A percentile compares a stretch with the other conserved stretches of the same genome.
These are phyloP conservation scores for Psix sp. DNA, from an alignment of 1,140 invertebrate species.

Conservation along the genomic window DNA sequence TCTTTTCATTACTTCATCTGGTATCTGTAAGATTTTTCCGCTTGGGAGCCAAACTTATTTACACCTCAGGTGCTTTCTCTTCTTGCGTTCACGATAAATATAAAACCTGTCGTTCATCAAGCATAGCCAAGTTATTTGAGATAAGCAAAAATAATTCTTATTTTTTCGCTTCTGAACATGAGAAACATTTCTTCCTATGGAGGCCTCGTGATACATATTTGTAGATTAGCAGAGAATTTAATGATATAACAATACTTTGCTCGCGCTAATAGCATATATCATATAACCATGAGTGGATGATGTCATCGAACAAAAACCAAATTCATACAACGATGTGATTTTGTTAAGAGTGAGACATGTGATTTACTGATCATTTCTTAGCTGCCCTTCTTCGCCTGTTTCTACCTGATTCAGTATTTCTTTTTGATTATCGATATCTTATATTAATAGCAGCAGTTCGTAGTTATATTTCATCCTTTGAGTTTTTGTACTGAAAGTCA, in stretches of 20 bases:
- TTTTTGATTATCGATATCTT: neutral
- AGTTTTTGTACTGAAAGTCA: conserved; percentile 9
- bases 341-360: neutral
- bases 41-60: no score
- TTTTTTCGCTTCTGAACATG: no score
- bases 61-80: conserved; percentile 9
- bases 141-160: no score
- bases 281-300: conserved; percentile 6
- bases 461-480: conserved; percentile 3
- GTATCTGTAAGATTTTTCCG: no score
- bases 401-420: no score
- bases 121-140: no score
- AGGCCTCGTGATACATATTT: conserved; percentile 47
- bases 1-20: conserved; percentile 1
- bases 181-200: conserved; percentile 36
- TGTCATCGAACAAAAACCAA: conserved; percentile 3
- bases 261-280: conserved; percentile 17
- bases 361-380: conserved; percentile 4
- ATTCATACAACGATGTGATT: conserved; percentile 32
- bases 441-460: no score
- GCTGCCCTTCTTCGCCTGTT: neutral
- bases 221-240: conserved; percentile 19
- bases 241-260: conserved; percentile 9
- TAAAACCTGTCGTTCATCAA: neutral
- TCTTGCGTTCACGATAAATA: conserved; percentile 1